phyloP scores from a whole-genome alignment of 2,888 invertebrate genomes.

The Acleris literana region DNA sequence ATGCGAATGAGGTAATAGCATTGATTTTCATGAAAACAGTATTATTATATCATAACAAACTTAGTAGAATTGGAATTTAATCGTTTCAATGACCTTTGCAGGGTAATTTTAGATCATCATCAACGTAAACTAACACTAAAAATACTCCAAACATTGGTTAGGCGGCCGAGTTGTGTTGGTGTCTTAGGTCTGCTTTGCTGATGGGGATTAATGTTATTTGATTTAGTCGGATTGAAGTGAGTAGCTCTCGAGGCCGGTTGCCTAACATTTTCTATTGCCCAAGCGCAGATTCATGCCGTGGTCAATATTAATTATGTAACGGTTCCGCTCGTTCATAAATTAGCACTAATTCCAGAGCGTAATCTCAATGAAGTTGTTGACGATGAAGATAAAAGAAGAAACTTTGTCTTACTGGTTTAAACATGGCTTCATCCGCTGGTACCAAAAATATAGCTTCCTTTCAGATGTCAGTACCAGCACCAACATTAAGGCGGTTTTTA shows the following conservation, averaged over 20 bases:
- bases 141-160: conserved; percentile 30
- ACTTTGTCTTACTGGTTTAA: not conserved
- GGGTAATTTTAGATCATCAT: conserved; percentile 34
- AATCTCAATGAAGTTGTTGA: conserved; percentile 20
- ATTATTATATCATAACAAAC: not conserved
- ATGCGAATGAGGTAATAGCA: not conserved
- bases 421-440: not conserved
- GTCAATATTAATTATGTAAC: conserved; percentile 59
- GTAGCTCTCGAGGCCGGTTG: conserved; percentile 56
- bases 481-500: too few species aligned
- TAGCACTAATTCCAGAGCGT: conserved; percentile 35
- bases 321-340: conserved; percentile 43
- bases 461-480: too few species aligned
- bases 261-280: conserved; percentile 50
- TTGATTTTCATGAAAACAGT: not conserved
- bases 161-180: conserved; percentile 12
- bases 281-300: conserved; percentile 47
- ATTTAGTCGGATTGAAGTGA: conserved; percentile 44
- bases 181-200: not conserved
- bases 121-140: conserved; percentile 35
- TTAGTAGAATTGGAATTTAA: conserved; percentile 8
- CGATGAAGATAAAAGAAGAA: not conserved
- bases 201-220: conserved; percentile 2
- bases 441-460: too few species aligned
- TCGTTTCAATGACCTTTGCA: conserved; percentile 34